Conservation (phyloP, 2,797 vertebrate genomes). For the Florisuga fusca region DNA sequence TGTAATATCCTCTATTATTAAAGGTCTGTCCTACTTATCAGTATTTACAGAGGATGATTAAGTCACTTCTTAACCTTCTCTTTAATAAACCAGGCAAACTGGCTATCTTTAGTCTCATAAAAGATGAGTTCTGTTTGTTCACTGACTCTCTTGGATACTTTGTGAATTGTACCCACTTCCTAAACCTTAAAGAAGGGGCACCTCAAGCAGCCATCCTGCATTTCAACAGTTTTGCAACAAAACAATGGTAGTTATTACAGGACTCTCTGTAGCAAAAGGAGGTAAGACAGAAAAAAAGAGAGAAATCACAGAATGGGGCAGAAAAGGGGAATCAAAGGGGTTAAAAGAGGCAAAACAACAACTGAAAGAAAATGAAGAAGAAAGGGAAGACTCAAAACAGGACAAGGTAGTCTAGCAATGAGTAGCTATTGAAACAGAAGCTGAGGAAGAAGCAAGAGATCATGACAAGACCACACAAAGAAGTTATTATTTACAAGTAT, state of each 20-base stretch:
- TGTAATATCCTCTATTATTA: not conserved
- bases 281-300: not conserved
- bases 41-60: not conserved
- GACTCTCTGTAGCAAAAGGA: not conserved
- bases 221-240: not conserved
- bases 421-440: no score
- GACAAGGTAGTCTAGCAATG: not conserved
- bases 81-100: not conserved
- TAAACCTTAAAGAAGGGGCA: not conserved
- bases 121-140: not conserved
- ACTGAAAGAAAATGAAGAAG: not conserved
- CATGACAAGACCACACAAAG: not conserved
- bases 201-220: not conserved
- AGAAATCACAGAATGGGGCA: not conserved
- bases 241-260: not conserved
- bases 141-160: not conserved
- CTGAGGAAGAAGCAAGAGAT: not conserved
- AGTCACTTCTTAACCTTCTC: not conserved
- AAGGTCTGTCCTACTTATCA: not conserved
- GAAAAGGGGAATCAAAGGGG: not conserved
- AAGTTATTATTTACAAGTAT: not conserved
- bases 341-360: not conserved
- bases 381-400: not conserved
- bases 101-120: not conserved
- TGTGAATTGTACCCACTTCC: not conserved